Conservation (phyloP, 2,797 vertebrate genomes). For the Sylvia borin region DNA sequence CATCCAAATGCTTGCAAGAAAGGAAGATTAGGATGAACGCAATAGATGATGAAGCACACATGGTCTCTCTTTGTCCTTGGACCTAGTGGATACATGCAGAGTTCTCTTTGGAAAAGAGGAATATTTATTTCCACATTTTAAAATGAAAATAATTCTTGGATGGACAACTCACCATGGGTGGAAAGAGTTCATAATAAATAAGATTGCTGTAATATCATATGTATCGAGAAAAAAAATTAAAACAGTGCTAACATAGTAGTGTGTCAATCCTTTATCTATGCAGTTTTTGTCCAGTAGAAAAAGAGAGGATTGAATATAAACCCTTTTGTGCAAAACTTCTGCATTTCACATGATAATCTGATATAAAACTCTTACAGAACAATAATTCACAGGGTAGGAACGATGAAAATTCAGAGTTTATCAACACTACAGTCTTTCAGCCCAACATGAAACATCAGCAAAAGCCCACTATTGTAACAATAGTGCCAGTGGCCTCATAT, state of each 20-base stretch:
- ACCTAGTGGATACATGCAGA: neutral
- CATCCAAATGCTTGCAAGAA: neutral
- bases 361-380: neutral
- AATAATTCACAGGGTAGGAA: neutral
- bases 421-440: neutral
- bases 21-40: neutral
- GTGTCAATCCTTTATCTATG: neutral
- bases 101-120: neutral
- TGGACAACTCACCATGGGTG: neutral
- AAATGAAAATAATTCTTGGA: neutral
- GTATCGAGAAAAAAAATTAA: neutral
- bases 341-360: neutral
- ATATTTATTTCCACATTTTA: neutral
- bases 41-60: rapidly evolving
- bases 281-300: neutral
- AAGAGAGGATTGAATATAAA: neutral
- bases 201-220: neutral
- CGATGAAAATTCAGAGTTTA: neutral
- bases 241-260: rapidly evolving
- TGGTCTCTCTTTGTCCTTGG: neutral
- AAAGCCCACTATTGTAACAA: neutral
- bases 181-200: neutral
- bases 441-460: neutral
- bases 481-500: neutral
- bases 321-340: neutral